These are phyloP conservation scores for Ianthella basta DNA, from an alignment of 37 sponge, comb jelly and placozoan genomes.

Conservation along the genomic window DNA sequence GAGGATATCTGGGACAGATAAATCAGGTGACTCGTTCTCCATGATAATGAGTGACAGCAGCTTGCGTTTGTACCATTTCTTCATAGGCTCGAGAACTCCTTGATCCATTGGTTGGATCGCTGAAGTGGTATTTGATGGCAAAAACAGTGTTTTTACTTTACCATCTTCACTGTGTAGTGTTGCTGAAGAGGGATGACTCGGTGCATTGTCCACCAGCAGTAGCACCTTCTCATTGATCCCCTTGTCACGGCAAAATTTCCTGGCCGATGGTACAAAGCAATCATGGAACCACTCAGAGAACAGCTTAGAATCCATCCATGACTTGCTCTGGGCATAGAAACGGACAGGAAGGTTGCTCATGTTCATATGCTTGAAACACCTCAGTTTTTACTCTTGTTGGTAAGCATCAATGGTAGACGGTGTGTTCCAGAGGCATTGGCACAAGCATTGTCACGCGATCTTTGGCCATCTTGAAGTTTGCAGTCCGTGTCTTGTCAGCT, in stretches of 20 bases:
- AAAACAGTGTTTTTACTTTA: slow-evolving; percentile 19
- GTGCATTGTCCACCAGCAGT: slow-evolving; percentile 38
- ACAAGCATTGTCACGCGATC: too few species aligned
- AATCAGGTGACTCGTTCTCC: slow-evolving; percentile 33
- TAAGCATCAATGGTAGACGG: too few species aligned
- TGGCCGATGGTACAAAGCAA: slow-evolving; percentile 40
- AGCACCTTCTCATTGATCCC: slow-evolving; percentile 26
- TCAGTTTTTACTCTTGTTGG: too few species aligned
- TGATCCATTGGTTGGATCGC: slow-evolving; percentile 33
- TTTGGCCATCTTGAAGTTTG: too few species aligned
- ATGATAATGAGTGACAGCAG: not conserved
- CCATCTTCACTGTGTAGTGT: slow-evolving; percentile 11
- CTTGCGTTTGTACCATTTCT: slow-evolving; percentile 5
- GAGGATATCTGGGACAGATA: slow-evolving; percentile 39
- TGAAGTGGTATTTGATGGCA: slow-evolving; percentile 37
- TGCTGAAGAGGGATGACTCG: slow-evolving; percentile 30
- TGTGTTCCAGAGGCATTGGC: too few species aligned
- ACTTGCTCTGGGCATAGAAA: slow-evolving; percentile 12
- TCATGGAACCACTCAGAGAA: slow-evolving; percentile 37
- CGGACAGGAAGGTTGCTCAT: too few species aligned
- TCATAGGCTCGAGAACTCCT: slow-evolving; percentile 13
- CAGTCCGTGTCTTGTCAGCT: too few species aligned
- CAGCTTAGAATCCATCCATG: slow-evolving; percentile 29
- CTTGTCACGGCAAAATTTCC: slow-evolving; percentile 28
- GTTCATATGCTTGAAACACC: too few species aligned